These are phyloP conservation scores for Triops longicaudatus DNA, from an alignment of 1,140 invertebrate species.

Conservation along the genomic window DNA sequence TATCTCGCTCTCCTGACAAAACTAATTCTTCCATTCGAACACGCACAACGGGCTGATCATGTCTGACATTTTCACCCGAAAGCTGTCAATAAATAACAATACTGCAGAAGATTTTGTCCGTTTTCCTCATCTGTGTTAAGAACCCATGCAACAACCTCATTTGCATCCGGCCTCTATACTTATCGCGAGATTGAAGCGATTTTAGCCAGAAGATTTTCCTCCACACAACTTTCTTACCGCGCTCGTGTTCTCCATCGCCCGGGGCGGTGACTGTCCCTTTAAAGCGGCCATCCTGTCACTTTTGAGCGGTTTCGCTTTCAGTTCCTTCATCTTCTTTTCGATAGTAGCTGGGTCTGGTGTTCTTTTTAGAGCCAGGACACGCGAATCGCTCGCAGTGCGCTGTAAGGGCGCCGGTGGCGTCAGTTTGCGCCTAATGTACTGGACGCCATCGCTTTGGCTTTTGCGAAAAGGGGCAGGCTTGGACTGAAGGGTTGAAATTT, in stretches of 20 bases:
- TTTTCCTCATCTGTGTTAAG: background rate
- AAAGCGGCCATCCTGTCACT: background rate
- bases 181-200: background rate
- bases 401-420: background rate
- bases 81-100: background rate
- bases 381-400: conserved; percentile 13
- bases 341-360: background rate
- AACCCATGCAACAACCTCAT: background rate
- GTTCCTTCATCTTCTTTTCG: background rate
- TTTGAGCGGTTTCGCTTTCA: background rate
- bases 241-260: background rate
- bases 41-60: too few species aligned
- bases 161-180: background rate
- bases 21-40: too few species aligned
- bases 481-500: background rate
- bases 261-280: background rate
- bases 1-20: too few species aligned
- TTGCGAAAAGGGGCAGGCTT: conserved; percentile 9
- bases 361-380: background rate
- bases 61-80: too few species aligned
- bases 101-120: background rate
- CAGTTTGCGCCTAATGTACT: background rate
- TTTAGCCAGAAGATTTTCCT: background rate
- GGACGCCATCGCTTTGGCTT: conserved; percentile 16
- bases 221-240: background rate